These are phyloP conservation scores for Menura novaehollandiae DNA, from an alignment of 2,113 vertebrate genomes.

Conservation along the genomic window DNA sequence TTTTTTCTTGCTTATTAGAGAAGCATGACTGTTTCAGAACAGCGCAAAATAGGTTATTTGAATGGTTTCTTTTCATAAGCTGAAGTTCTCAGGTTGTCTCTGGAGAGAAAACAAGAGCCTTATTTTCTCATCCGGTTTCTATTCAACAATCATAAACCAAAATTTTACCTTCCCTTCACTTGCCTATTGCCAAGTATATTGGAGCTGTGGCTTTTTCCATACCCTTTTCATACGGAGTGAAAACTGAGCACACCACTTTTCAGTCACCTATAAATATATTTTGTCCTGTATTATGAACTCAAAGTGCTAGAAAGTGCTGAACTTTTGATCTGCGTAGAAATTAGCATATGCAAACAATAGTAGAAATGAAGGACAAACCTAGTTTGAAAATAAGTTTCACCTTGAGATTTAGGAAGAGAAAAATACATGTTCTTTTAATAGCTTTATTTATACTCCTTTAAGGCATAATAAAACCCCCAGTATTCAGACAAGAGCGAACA, in stretches of 20 bases:
- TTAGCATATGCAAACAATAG: constrained; percentile 36
- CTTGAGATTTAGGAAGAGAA: constrained; percentile 5
- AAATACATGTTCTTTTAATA: not conserved
- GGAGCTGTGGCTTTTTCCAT: not conserved
- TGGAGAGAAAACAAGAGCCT: accelerated
- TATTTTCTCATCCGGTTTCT: not conserved
- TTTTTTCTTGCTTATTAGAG: not conserved
- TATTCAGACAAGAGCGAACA: not conserved
- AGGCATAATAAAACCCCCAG: not conserved
- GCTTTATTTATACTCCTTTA: not conserved
- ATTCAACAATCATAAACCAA: not conserved
- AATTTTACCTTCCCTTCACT: not conserved
- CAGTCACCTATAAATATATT: not conserved
- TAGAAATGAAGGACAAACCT: not conserved
- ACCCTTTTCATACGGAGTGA: not conserved
- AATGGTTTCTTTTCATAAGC: not conserved
- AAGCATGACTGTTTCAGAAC: not conserved
- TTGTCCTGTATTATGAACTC: not conserved
- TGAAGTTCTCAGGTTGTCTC: not conserved
- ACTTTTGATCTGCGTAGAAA: not conserved
- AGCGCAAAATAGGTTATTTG: not conserved
- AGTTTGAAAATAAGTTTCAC: constrained; percentile 7
- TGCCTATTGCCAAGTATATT: not conserved
- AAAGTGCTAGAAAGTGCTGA: not conserved
- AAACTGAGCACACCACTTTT: not conserved